A percentile compares a stretch with the other conserved stretches of the same genome.
phyloP scores from a whole-genome alignment of 2,888 invertebrate genomes.

The Boloria euphrosyne region DNA sequence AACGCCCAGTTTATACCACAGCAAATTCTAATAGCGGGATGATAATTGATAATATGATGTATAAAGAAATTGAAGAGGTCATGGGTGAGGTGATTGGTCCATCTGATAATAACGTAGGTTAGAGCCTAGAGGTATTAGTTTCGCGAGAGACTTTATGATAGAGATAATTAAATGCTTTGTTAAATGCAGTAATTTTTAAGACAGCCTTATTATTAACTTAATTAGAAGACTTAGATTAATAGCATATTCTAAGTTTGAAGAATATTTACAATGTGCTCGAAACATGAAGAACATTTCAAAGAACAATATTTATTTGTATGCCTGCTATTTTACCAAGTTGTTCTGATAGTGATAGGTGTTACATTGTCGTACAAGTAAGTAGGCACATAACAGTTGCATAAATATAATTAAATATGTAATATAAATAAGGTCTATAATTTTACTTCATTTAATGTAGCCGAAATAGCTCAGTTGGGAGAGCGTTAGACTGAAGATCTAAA shows the following conservation, averaged over 20 bases:
- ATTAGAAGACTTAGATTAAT: too few relatives aligned
- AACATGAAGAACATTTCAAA: too few relatives aligned
- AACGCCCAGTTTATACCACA: conserved; percentile 62
- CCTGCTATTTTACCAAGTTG: too few relatives aligned
- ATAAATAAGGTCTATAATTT: conserved; percentile 30
- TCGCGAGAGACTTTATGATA: conserved; percentile 53
- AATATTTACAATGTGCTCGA: too few relatives aligned
- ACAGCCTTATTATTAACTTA: too few relatives aligned
- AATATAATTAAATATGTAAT: not conserved
- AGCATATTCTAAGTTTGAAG: too few relatives aligned
- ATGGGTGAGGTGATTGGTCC: conserved; percentile 51
- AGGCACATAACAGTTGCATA: too few relatives aligned
- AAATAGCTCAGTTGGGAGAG: conserved; percentile 77
- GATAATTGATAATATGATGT: conserved; percentile 47
- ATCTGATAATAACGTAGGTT: conserved; percentile 52
- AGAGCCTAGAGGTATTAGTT: conserved; percentile 54
- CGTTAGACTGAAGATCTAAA: conserved; percentile 88
- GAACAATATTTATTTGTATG: too few relatives aligned
- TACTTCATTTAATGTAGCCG: conserved; percentile 46
- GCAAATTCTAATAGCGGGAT: conserved; percentile 68
- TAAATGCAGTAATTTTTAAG: too few relatives aligned
- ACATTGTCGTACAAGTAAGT: too few relatives aligned
- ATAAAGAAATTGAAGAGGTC: conserved; percentile 52
- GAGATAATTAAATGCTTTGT: too few relatives aligned
- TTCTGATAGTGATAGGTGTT: too few relatives aligned